Percentiles rank a stretch among this genome's conserved stretches.
Conservation (phyloP, 2,113 vertebrate genomes). For the Isichthys henryi region DNA sequence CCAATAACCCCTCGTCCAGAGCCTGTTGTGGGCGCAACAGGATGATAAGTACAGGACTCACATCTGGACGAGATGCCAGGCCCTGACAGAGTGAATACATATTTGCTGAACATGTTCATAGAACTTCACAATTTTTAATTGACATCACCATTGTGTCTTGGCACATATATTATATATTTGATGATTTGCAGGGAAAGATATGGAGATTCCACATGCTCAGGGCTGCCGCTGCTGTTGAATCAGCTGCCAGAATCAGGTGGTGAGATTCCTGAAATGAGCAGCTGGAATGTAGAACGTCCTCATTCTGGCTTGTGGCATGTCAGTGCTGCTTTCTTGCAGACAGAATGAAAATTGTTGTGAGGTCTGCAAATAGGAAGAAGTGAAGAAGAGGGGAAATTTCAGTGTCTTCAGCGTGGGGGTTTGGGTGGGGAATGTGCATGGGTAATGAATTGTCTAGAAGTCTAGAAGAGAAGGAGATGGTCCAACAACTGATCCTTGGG, state of each 20-base stretch:
- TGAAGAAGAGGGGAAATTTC: not conserved
- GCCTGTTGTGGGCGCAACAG: not conserved
- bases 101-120: not conserved
- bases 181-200: not conserved
- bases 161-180: not conserved
- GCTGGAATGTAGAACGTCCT: not conserved
- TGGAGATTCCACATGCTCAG: not conserved
- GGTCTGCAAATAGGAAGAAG: not conserved
- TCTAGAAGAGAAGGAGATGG: not conserved
- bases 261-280: not conserved
- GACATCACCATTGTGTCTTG: not conserved
- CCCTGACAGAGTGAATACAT: not conserved
- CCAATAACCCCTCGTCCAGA: not conserved
- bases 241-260: not conserved
- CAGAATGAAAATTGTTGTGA: conserved; percentile 1
- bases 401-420: not conserved
- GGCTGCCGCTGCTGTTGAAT: not conserved
- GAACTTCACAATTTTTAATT: not conserved
- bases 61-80: not conserved
- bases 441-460: not conserved
- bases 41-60: not conserved
- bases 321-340: not conserved
- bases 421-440: not conserved
- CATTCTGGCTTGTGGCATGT: not conserved
- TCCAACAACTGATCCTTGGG: not conserved